Evolutionary conservation across 2,113 vertebrate species (phyloP).

Genomic region (Catharus minimus): DNA sequence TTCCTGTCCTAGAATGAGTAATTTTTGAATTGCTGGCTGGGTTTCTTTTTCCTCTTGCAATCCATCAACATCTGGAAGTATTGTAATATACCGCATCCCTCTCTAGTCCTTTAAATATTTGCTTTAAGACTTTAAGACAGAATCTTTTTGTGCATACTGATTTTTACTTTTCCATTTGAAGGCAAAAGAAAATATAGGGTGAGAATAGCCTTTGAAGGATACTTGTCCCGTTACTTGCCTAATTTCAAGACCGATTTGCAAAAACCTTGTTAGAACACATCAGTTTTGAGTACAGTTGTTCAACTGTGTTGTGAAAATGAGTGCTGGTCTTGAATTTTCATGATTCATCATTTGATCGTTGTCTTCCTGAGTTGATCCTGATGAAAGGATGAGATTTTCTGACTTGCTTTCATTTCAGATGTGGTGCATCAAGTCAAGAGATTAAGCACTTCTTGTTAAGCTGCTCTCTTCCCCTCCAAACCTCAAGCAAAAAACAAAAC

Average conservation of each 20-base stretch:
- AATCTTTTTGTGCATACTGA: not conserved
- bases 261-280: not conserved
- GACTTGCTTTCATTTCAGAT: constrained; percentile 2
- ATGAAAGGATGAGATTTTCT: constrained; percentile 11
- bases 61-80: not conserved
- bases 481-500: not conserved
- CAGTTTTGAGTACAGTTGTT: not conserved
- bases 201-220: not conserved
- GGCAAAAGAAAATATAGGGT: not conserved
- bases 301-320: not conserved
- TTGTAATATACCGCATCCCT: not conserved
- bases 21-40: not conserved
- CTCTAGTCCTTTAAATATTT: not conserved
- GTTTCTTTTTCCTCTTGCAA: not conserved
- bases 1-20: not conserved
- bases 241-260: not conserved
- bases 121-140: not conserved
- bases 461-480: not conserved
- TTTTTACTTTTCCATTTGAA: not conserved
- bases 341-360: not conserved
- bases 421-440: not conserved
- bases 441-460: not conserved
- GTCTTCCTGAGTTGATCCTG: not conserved
- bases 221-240: not conserved
- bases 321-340: not conserved